Percentiles rank a stretch among this genome's conserved stretches.
Evolutionary conservation across 2,797 vertebrate genomes (phyloP).

Genomic region (Potorous gilbertii): DNA sequence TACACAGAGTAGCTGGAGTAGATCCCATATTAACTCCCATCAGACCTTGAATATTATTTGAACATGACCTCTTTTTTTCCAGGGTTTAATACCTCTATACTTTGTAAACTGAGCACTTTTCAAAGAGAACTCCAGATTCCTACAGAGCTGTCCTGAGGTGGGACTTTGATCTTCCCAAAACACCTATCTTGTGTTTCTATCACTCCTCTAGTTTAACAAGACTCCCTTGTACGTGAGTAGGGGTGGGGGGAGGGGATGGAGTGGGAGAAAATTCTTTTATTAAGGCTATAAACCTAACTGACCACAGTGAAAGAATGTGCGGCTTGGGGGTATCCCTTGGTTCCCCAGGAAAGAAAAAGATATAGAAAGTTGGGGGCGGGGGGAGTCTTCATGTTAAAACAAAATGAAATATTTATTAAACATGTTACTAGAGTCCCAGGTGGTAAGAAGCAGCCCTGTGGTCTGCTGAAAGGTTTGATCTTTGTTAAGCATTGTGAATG

Average conservation of each 20-base stretch:
- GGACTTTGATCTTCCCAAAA: slow-evolving; percentile 86
- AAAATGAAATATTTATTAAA: slow-evolving; percentile 87
- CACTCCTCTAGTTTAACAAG: slow-evolving; percentile 84
- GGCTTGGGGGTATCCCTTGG: slow-evolving; percentile 73
- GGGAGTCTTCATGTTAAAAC: slow-evolving; percentile 78
- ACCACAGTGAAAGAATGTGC: slow-evolving; percentile 79
- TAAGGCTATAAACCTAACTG: slow-evolving; percentile 84
- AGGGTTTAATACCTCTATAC: slow-evolving; percentile 74
- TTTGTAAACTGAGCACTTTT: slow-evolving; percentile 83
- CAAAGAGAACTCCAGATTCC: slow-evolving; percentile 81
- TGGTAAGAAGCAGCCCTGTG: slow-evolving; percentile 86
- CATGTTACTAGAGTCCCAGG: slow-evolving; percentile 83
- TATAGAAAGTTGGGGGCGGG: slow-evolving; percentile 24
- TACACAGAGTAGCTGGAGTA: slow-evolving; percentile 68
- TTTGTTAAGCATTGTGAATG: slow-evolving; percentile 84
- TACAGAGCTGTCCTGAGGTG: slow-evolving; percentile 79
- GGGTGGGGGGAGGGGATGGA: background rate
- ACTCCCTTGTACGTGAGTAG: slow-evolving; percentile 77
- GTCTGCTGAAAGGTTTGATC: slow-evolving; percentile 89
- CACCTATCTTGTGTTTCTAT: slow-evolving; percentile 84
- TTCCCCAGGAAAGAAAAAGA: slow-evolving; percentile 58
- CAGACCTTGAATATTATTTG: slow-evolving; percentile 73
- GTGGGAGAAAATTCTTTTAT: slow-evolving; percentile 82
- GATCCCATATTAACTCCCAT: slow-evolving; percentile 72
- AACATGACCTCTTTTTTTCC: slow-evolving; percentile 70